These are phyloP conservation scores for Psittacula echo DNA, from an alignment of 2,797 vertebrate species.

Conservation along the genomic window DNA sequence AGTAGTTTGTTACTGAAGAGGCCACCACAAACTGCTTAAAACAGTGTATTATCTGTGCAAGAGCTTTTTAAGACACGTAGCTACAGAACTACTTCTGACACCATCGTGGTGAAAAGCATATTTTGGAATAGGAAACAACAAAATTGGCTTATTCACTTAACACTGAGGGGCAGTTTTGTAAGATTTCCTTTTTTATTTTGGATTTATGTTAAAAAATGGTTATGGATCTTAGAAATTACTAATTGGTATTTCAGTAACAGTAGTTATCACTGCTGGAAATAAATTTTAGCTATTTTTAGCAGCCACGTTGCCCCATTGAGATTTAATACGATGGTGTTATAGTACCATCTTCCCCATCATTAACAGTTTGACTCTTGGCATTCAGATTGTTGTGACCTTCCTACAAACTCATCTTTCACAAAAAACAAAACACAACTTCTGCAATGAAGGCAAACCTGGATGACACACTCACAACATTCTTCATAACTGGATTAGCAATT, in stretches of 20 bases:
- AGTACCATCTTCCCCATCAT: neutral
- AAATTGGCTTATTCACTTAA: neutral
- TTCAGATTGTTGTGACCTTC: constrained; percentile 54
- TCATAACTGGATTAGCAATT: neutral
- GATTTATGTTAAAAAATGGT: neutral
- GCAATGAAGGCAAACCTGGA: constrained; percentile 18
- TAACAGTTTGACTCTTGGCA: neutral
- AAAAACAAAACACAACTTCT: constrained; percentile 17
- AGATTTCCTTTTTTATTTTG: neutral
- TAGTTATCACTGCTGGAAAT: neutral
- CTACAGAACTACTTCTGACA: neutral
- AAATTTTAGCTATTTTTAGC: neutral
- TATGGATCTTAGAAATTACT: neutral
- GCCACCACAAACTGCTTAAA: constrained; percentile 48
- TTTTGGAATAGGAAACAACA: neutral
- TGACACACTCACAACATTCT: constrained; percentile 30
- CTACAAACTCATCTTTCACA: constrained; percentile 16
- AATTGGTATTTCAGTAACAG: neutral
- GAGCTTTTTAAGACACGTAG: neutral
- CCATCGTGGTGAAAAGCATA: neutral
- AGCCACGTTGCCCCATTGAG: neutral
- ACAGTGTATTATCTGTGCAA: neutral
- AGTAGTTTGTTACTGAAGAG: constrained; percentile 53
- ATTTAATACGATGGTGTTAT: neutral
- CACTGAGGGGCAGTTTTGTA: neutral